Evolutionary conservation across 2,113 vertebrate species (phyloP).

Genomic region (Oryzias curvinotus): DNA sequence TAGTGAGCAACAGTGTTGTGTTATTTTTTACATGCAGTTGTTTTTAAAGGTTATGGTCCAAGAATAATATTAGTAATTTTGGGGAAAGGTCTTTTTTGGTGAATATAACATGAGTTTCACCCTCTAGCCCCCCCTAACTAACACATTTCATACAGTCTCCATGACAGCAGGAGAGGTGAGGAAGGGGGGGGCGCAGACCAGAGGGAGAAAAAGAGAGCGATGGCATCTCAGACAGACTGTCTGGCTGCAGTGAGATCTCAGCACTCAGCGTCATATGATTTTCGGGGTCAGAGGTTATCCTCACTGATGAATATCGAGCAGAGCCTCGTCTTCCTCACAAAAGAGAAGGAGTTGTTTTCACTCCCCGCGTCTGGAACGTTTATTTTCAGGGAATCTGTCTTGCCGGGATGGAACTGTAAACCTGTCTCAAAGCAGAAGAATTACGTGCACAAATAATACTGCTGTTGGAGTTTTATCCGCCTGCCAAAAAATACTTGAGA

Average conservation of each 20-base stretch:
- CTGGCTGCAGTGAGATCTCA: slow-evolving; percentile 81
- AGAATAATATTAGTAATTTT: slow-evolving; percentile 1
- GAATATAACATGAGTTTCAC: not conserved
- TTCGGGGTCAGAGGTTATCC: slow-evolving; percentile 81
- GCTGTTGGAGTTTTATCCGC: slow-evolving; percentile 46
- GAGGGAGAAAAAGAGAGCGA: slow-evolving; percentile 54
- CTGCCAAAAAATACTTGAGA: slow-evolving; percentile 53
- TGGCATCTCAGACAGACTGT: slow-evolving; percentile 81
- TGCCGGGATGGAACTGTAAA: slow-evolving; percentile 78
- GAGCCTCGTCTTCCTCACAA: slow-evolving; percentile 68
- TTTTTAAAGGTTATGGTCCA: not conserved
- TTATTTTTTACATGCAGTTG: too few relatives aligned
- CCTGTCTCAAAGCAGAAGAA: slow-evolving; percentile 71
- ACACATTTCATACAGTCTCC: slow-evolving; percentile 7
- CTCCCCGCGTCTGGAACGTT: slow-evolving; percentile 77
- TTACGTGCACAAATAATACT: slow-evolving; percentile 71
- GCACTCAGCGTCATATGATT: slow-evolving; percentile 81
- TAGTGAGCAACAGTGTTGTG: too few relatives aligned
- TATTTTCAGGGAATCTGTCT: slow-evolving; percentile 75
- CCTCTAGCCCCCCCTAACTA: not conserved
- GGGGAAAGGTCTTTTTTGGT: not conserved
- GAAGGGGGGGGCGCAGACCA: slow-evolving; percentile 27
- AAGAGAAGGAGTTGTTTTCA: slow-evolving; percentile 78
- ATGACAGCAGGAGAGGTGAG: slow-evolving; percentile 19
- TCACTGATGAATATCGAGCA: slow-evolving; percentile 80